Percentiles rank a stretch among this genome's conserved stretches.
Evolutionary conservation across 2,113 vertebrate species (phyloP).

Genomic region (Dendrocopos noguchii): DNA sequence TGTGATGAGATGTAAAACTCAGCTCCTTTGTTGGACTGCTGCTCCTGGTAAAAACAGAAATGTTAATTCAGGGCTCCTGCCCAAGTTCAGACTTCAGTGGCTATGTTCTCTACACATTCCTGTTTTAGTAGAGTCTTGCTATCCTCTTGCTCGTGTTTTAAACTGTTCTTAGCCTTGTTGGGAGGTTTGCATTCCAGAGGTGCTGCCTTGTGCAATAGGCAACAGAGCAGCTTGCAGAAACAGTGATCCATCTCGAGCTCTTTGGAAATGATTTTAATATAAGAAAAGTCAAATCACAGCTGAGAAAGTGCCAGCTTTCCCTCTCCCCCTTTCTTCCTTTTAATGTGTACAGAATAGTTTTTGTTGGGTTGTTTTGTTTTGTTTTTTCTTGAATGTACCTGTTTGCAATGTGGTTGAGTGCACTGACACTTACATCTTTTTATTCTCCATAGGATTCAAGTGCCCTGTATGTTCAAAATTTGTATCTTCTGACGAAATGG

Average conservation of each 20-base stretch:
- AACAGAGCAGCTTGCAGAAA: not conserved
- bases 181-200: not conserved
- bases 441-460: conserved; percentile 87
- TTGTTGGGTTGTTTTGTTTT: too few species aligned
- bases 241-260: not conserved
- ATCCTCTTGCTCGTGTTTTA: not conserved
- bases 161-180: not conserved
- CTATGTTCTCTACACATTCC: not conserved
- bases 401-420: not conserved
- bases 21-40: not conserved
- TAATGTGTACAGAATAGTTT: not conserved
- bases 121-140: not conserved
- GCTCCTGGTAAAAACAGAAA: not conserved
- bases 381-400: not conserved
- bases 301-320: not conserved
- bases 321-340: not conserved
- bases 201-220: not conserved
- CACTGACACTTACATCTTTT: not conserved
- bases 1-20: not conserved
- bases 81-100: not conserved
- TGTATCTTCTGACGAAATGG: conserved; percentile 95
- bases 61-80: not conserved
- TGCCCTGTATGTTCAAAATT: conserved; percentile 97
- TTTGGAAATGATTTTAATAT: not conserved
- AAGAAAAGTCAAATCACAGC: not conserved